Conservation (phyloP, 2,888 invertebrate species). For the Platynereis dumerilii region DNA sequence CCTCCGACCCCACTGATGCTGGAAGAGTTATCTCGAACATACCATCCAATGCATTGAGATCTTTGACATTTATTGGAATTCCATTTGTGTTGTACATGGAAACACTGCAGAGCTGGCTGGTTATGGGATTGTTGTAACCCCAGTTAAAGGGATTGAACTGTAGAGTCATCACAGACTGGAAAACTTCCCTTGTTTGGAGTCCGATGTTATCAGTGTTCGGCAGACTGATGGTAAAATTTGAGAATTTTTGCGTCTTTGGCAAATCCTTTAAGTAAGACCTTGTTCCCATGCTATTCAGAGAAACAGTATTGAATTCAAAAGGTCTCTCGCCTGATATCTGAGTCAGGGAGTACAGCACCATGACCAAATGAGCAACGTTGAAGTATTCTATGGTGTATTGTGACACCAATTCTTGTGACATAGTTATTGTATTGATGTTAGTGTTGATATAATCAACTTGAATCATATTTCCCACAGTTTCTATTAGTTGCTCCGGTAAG, state of each 20-base stretch:
- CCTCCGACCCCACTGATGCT: too few species aligned
- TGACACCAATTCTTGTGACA: too few species aligned
- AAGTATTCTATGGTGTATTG: too few species aligned
- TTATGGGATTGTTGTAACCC: background rate
- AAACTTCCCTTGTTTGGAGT: background rate
- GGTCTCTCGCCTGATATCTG: constrained; percentile 6
- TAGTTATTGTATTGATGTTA: too few species aligned
- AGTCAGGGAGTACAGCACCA: background rate
- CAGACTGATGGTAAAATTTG: background rate
- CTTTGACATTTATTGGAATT: constrained; percentile 2
- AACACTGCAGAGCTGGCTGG: background rate
- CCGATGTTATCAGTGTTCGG: background rate
- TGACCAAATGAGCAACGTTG: background rate
- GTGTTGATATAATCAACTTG: too few species aligned
- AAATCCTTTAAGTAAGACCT: background rate
- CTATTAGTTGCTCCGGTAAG: too few species aligned
- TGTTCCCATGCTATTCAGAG: background rate
- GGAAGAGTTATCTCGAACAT: too few species aligned
- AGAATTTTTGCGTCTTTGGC: background rate
- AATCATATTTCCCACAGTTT: too few species aligned
- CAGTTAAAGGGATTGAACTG: constrained; percentile 3
- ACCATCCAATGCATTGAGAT: background rate
- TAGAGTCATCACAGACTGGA: constrained; percentile 8
- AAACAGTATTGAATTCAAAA: background rate
- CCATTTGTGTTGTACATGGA: background rate